Base-by-base conservation (phyloP, 2,113 vertebrate species). In the Alaudala cheleensis region DNA sequence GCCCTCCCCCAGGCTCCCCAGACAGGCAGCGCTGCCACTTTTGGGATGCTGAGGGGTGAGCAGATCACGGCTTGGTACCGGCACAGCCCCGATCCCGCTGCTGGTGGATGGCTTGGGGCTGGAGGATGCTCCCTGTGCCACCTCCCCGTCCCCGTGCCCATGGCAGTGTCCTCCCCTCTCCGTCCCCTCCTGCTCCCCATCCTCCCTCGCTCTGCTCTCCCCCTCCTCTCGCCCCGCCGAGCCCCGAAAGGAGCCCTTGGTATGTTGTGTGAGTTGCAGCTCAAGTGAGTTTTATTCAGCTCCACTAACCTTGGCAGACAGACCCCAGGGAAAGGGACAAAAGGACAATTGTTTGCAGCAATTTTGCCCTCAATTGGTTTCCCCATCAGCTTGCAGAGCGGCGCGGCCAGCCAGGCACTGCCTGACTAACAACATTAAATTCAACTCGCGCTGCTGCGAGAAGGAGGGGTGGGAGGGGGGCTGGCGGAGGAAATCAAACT, bases 271-370 rank as follows among this genome's bases (percentile, higher is more conserved):
- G 91, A 96, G 94, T 92, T 93, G 84, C 92, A 90, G 97, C 94
- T 88, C 96, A 93, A 97, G 96, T 91, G 92, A 96, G 92, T 91
- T 84, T 93, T 94, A 97, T 97, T 97, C 97, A 97, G 97, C 96
- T 94, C 93, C 65, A 22, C 95, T 96, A 95, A 96, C 96, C 97
- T 96, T 96, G 96, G 97, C 98, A 97, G 97, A 96, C 92, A 94
- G 97, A 96, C 93, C 92, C 96, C 89, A 78, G 91, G 85, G 86
- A 90, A 82, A 66, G 86, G 97, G 94, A 98, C 97, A 98, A 98
- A 97, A 97, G 94, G 82, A 79, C 95, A 70, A 97, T 98, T 98
- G 97, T 98, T 95, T 89, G 88, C 80, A 71, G 81, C 91, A 86
- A 95, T 96, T 97, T 91, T 93, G 95, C 94, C 95, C 94, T 97